These are phyloP conservation scores for Sebastes taczanowskii DNA, from an alignment of 2,797 vertebrate genomes.

Conservation along the genomic window DNA sequence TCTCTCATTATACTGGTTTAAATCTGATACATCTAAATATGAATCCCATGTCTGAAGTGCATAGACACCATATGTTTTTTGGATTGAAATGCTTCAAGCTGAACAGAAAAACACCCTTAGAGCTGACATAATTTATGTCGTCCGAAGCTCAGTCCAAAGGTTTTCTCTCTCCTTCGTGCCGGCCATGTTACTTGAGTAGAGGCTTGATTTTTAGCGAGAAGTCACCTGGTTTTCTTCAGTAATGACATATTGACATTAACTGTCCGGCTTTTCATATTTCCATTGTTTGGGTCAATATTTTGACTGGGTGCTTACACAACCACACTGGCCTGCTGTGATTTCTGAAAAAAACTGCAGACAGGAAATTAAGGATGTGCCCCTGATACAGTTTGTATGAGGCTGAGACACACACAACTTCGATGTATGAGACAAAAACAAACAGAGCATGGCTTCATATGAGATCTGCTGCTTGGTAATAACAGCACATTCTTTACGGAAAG, in stretches of 20 bases:
- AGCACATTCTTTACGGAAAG: neutral
- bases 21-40: slow-evolving; percentile 79
- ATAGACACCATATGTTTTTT: slow-evolving; percentile 81
- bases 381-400: neutral
- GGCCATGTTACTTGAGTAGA: slow-evolving; percentile 25
- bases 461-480: neutral
- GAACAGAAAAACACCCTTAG: slow-evolving; percentile 73
- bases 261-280: slow-evolving; percentile 1
- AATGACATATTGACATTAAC: slow-evolving; percentile 37
- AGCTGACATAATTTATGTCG: slow-evolving; percentile 76
- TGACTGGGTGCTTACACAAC: neutral
- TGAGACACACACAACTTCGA: neutral
- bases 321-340: neutral
- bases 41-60: slow-evolving; percentile 74
- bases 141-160: slow-evolving; percentile 50
- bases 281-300: slow-evolving; percentile 6
- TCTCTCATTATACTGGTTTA: slow-evolving; percentile 66
- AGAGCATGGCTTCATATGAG: neutral
- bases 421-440: slow-evolving; percentile 10
- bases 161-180: slow-evolving; percentile 37
- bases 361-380: neutral
- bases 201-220: neutral
- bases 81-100: slow-evolving; percentile 67
- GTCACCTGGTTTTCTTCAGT: slow-evolving; percentile 29
- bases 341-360: neutral